Base-by-base conservation (phyloP, 2,113 vertebrate genomes). In the Pica pica region DNA sequence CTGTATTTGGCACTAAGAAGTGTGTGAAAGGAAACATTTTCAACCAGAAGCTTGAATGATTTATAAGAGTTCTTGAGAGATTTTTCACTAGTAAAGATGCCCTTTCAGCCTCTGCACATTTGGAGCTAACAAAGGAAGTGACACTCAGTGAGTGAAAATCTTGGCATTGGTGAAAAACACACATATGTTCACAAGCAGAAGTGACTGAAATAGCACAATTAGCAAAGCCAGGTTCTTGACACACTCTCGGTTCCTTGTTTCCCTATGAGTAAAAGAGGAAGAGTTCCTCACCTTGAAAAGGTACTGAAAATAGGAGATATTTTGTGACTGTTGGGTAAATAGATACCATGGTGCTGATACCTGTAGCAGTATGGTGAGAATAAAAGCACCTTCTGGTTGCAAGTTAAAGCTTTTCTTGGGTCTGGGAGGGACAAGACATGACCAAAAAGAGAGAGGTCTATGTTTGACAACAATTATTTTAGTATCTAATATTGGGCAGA, bases 11-110 rank as follows among this genome's bases (percentile, higher is more conserved):
- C 94, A 87, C 77, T 64, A 42, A 53, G 57, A 76, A 94, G 89
- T 79, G 93, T 96, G 95, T 95, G 96, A 97, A 96, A 94, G 93
- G 81, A 94, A 96, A 97, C 87, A 94, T 96, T 97, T 96, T 96
- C 85, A 95, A 95, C 81, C 78, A 95, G 83, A 95, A 97, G 61
- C 94, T 33, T 95, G 91, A 96, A 79, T 94, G 91, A 94, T 96
- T 97, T 96, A 92, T 89, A 61, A 41, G 95, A 94, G 86, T 94
- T 64, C 74, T 94, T 92, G 85, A 95, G 61, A 65, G 89, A 91
- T 90, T 87, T 96, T 96, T 94, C 86, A 68, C 76, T 44, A 84
- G 81, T 39, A 68, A 85, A 90, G 87, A 87, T 95, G 87, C 84
- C 87, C 91, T 95, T 95, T 93, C 91, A 90, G 86, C 91, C 94